phyloP scores from a whole-genome alignment of 2,888 invertebrate species.

The Mechanitis mazaeus region DNA sequence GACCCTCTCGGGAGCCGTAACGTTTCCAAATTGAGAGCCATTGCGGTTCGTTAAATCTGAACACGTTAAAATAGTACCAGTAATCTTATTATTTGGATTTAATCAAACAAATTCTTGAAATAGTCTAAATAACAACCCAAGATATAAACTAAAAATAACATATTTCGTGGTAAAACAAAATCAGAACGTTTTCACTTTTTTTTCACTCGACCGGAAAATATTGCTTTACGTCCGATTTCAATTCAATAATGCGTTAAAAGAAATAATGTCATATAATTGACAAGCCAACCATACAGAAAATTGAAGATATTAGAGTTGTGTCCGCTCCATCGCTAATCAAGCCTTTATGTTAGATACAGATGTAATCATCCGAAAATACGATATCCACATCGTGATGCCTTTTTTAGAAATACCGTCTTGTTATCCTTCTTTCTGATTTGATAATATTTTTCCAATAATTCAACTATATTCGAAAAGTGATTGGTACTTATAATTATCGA shows the following conservation, averaged over 20 bases:
- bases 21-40: conserved; percentile 27
- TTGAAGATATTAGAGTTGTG: conserved; percentile 23
- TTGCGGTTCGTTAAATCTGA: conserved; percentile 30
- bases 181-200: not conserved
- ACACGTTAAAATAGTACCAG: not conserved
- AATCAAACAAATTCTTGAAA: too few species aligned
- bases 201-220: conserved; percentile 10
- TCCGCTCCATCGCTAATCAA: conserved; percentile 33
- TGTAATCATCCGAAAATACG: conserved; percentile 22
- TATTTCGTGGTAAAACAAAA: not conserved
- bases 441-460: conserved; percentile 9
- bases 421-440: conserved; percentile 13
- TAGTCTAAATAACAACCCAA: not conserved
- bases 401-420: conserved; percentile 15
- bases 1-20: conserved; percentile 25
- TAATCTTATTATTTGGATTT: too few species aligned
- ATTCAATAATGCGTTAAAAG: conserved; percentile 33
- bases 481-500: too few species aligned
- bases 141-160: not conserved
- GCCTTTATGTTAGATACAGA: conserved; percentile 26
- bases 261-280: conserved; percentile 39
- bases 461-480: not conserved
- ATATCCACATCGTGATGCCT: conserved; percentile 13
- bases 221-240: conserved; percentile 33
- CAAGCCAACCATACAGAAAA: conserved; percentile 22